Evolutionary conservation across 2,888 invertebrate species (phyloP), one percentile per base, ranked within the genome.

Genomic region (Cosmia trapezina): DNA sequence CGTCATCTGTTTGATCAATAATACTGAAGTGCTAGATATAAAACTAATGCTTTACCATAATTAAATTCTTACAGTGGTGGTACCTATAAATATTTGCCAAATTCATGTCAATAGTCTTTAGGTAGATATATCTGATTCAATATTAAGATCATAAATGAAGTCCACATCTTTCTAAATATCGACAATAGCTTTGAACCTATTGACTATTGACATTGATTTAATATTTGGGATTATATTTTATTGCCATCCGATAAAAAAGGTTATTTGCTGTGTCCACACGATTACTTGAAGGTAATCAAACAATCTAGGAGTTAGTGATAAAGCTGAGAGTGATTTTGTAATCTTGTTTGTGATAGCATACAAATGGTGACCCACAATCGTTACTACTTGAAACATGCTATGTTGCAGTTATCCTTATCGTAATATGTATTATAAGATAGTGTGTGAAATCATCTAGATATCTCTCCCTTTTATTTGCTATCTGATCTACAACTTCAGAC

Each of bases 161-260:
- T 45, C 17, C 47, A 2, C 17, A 22, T 47, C 19, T 76, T 22
- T 28, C 43, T 49, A 47, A 71, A 68, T 69, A 61, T 33, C 28
- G 49, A 33, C 56, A 47, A 37, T 64, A 63, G 22, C 80, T 80
- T 80, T 80, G 63, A 80, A 65, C 68, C 68, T 80, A 67, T 68
- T 28, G 45, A 0, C 45, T 73, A 51, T 68, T 74, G 80, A 60
- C 76, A 70, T 64, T 59, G 67, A 76, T 81, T 68, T 76, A 53
- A 71, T 80, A 81, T 79, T 67, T 60, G 54, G 45, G 51, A 79
- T 67, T 81, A 63, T 45, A 53, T 63, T 81, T 22, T 71, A 71
- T 76, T 70, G 64, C n/a, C 22, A n/a, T 67, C 28, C 43, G 19
- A 68, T 76, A 71, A 81, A 79, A 71, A 62, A 51, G 43, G 41